Evolutionary conservation across 2,888 invertebrate genomes (phyloP).

Genomic region (Lasioglossum leucozonium): DNA sequence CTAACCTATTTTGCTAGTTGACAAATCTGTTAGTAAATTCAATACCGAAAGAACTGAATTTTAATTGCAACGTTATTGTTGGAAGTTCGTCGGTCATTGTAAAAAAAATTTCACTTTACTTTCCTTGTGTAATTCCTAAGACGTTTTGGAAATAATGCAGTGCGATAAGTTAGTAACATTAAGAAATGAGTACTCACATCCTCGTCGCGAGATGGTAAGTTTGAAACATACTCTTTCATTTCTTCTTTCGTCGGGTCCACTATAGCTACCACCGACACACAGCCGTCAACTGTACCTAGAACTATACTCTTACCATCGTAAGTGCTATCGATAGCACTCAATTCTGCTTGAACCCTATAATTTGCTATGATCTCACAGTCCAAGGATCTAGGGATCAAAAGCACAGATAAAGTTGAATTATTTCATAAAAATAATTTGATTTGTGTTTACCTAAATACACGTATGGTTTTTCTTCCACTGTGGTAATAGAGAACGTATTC

Average conservation of each 20-base stretch:
- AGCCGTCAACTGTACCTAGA: slow-evolving; percentile 96
- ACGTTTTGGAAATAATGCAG: neutral
- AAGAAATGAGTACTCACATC: slow-evolving; percentile 83
- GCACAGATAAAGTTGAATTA: neutral
- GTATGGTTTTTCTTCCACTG: slow-evolving; percentile 96
- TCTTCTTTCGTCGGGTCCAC: slow-evolving; percentile 89
- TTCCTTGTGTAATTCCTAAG: slow-evolving; percentile 16
- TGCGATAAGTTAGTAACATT: slow-evolving; percentile 16
- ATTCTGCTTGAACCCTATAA: slow-evolving; percentile 95
- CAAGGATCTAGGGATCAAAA: slow-evolving; percentile 87
- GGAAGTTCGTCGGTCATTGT: neutral
- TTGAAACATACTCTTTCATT: slow-evolving; percentile 88
- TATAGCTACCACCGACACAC: slow-evolving; percentile 94
- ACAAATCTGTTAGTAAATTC: slow-evolving; percentile 34
- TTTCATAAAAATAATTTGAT: neutral
- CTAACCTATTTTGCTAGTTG: slow-evolving; percentile 52
- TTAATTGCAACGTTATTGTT: neutral
- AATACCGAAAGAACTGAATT: neutral
- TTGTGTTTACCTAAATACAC: slow-evolving; percentile 91
- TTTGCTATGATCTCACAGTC: slow-evolving; percentile 97
- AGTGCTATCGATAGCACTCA: slow-evolving; percentile 94
- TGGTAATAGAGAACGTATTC: slow-evolving; percentile 99
- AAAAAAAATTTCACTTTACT: neutral
- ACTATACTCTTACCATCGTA: slow-evolving; percentile 93
- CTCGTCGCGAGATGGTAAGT: slow-evolving; percentile 90